phyloP scores from a whole-genome alignment of 1,140 invertebrate species.

The Campoletis sonorensis region DNA sequence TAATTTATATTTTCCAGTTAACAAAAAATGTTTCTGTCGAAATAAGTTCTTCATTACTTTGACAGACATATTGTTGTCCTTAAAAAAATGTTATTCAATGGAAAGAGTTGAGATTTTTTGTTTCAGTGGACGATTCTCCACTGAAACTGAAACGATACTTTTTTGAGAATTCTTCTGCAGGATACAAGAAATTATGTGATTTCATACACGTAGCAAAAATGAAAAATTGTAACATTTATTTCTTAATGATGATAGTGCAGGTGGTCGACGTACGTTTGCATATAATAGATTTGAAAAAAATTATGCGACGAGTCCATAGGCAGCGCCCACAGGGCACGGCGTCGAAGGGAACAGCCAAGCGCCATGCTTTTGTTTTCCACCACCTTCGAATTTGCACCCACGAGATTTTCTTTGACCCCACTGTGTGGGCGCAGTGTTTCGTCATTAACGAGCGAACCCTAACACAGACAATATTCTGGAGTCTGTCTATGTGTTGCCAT shows the following conservation, averaged over 20 bases:
- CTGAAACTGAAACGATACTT: too few relatives aligned
- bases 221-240: background rate
- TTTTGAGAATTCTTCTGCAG: too few relatives aligned
- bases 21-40: too few relatives aligned
- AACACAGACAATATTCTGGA: background rate
- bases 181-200: background rate
- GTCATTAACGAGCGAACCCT: constrained; percentile 30
- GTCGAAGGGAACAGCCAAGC: background rate
- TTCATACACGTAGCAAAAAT: background rate
- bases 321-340: background rate
- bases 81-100: too few relatives aligned
- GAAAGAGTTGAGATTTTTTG: too few relatives aligned
- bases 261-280: background rate
- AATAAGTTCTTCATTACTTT: too few relatives aligned
- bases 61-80: too few relatives aligned
- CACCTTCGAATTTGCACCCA: constrained; percentile 36
- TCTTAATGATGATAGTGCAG: background rate
- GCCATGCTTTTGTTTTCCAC: constrained; percentile 38
- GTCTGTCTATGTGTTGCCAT: background rate
- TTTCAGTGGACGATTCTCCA: too few relatives aligned
- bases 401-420: constrained; percentile 36
- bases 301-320: background rate
- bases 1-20: too few relatives aligned
- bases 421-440: constrained; percentile 1
- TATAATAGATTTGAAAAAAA: background rate